phyloP scores from a whole-genome alignment of 2,113 vertebrate genomes.

The Oxyruncus cristatus region DNA sequence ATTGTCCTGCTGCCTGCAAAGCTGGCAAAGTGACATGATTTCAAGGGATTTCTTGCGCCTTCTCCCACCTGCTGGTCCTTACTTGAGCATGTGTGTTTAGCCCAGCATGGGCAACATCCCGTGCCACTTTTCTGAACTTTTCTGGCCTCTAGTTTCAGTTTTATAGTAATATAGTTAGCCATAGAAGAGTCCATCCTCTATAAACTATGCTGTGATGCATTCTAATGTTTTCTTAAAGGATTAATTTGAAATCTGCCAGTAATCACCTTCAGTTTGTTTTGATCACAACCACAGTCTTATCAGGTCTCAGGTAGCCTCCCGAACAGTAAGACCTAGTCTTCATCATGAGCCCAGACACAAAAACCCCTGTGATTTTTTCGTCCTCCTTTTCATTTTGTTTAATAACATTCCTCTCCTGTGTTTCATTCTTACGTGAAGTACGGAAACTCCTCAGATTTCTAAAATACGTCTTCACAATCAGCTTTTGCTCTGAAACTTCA shows the following conservation, averaged over 20 bases:
- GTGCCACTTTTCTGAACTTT: not conserved
- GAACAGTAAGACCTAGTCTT: conserved; percentile 1
- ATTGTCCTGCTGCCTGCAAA: not conserved
- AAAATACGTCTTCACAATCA: not conserved
- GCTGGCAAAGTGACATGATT: not conserved
- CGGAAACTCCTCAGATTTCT: not conserved
- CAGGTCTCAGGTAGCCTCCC: conserved; percentile 30
- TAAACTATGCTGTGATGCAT: conserved; percentile 3
- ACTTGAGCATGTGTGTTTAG: not conserved
- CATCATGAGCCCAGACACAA: not conserved
- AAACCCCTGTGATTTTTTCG: not conserved
- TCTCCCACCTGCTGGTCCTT: not conserved
- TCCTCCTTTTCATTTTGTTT: conserved; percentile 9
- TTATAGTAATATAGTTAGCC: not conserved
- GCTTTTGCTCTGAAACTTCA: not conserved
- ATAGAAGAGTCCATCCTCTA: not conserved
- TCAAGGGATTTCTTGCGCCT: not conserved
- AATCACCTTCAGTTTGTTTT: conserved; percentile 47
- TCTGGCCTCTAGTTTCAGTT: not conserved
- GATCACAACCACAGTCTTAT: conserved; percentile 33
- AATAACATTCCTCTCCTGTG: conserved; percentile 8
- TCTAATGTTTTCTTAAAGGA: conserved; percentile 54
- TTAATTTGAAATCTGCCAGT: conserved; percentile 46
- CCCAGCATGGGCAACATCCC: not conserved
- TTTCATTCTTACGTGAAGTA: conserved; percentile 25